A percentile compares a stretch with the other conserved stretches of the same genome.
Evolutionary conservation across 2,888 invertebrate genomes (phyloP).

Genomic region (Tenthredo mesomela): DNA sequence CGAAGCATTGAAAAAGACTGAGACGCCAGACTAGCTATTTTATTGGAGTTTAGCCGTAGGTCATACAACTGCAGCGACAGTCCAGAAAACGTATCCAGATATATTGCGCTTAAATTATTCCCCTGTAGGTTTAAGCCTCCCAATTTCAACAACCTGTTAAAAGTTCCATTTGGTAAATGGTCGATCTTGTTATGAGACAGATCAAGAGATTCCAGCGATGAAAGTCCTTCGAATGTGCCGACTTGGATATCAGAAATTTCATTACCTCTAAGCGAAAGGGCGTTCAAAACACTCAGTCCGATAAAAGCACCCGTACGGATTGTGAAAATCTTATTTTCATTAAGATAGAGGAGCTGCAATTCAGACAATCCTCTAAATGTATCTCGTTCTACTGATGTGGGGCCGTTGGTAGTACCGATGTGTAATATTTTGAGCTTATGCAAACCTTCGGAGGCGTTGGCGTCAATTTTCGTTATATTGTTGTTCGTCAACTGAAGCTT

Average conservation of each 20-base stretch:
- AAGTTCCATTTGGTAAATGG: conserved; percentile 73
- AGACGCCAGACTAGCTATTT: neutral
- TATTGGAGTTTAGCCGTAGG: neutral
- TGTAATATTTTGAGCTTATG: too few species aligned
- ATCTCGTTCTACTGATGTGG: too few species aligned
- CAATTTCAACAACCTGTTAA: conserved; percentile 72
- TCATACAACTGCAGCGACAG: neutral
- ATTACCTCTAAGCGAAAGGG: neutral
- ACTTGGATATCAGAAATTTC: neutral
- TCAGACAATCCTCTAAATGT: neutral
- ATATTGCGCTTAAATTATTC: conserved; percentile 59
- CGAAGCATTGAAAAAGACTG: conserved; percentile 62
- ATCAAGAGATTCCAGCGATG: conserved; percentile 65
- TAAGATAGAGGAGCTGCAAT: neutral
- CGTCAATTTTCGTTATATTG: conserved; percentile 69
- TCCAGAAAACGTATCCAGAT: conserved; percentile 58
- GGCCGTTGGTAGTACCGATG: too few species aligned
- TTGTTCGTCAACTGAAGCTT: conserved; percentile 76
- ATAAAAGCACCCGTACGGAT: neutral
- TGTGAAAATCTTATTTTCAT: neutral
- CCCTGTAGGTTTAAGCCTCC: conserved; percentile 74
- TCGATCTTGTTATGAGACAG: conserved; percentile 74
- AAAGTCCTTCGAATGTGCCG: too few species aligned
- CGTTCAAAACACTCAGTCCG: neutral
- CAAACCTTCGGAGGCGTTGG: neutral